Evolutionary conservation across 2,888 invertebrate species (phyloP).

Genomic region (Augochlorella aurata): DNA sequence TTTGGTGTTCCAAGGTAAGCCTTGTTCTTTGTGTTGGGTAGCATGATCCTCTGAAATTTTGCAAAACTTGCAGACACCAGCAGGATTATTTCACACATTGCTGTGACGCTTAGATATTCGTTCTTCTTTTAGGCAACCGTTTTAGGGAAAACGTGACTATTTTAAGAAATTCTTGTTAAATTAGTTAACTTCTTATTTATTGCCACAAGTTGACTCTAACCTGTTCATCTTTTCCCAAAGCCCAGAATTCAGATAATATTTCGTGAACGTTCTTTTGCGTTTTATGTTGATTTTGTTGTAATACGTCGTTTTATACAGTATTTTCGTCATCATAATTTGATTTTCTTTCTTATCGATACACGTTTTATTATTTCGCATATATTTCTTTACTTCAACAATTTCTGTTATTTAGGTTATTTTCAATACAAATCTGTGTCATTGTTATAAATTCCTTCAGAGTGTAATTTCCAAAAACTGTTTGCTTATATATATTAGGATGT

Average conservation of each 20-base stretch:
- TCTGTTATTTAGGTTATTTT: constrained; percentile 40
- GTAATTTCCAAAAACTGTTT: not conserved
- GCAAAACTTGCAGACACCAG: constrained; percentile 34
- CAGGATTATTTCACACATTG: constrained; percentile 34
- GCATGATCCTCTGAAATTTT: constrained; percentile 25
- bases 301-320: not conserved
- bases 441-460: not conserved
- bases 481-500: not conserved
- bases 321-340: constrained; percentile 3
- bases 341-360: not conserved
- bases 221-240: constrained; percentile 33
- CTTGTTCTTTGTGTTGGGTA: constrained; percentile 27
- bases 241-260: constrained; percentile 20
- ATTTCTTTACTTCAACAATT: constrained; percentile 17
- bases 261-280: constrained; percentile 5
- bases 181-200: constrained; percentile 34
- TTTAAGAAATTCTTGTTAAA: constrained; percentile 40
- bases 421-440: constrained; percentile 11
- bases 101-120: constrained; percentile 36
- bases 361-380: not conserved
- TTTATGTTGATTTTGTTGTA: constrained; percentile 8
- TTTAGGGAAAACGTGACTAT: constrained; percentile 40
- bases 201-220: constrained; percentile 51
- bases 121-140: constrained; percentile 24
- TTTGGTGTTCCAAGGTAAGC: not conserved